Evolutionary conservation across 1,140 invertebrate species (phyloP).

Genomic region (Aphelenchoides fujianensis): DNA sequence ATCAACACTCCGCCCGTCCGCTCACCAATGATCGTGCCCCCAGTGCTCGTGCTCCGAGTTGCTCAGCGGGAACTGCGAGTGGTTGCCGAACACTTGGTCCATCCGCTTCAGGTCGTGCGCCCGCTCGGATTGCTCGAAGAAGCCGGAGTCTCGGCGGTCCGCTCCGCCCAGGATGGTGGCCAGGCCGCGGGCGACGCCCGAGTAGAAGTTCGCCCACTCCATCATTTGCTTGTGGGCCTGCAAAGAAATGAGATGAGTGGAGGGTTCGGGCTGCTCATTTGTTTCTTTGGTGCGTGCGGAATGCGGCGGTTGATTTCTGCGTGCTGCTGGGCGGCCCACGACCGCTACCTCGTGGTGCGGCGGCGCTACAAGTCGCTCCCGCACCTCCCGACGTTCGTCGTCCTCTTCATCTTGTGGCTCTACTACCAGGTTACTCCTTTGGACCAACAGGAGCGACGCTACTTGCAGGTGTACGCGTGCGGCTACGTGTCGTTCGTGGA

Average conservation of each 20-base stretch:
- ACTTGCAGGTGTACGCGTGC: background rate
- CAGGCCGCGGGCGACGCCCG: slow-evolving; percentile 36
- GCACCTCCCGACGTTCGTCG: background rate
- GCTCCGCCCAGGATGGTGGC: background rate
- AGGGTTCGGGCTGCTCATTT: no score
- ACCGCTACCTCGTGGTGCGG: background rate
- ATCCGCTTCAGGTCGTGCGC: background rate
- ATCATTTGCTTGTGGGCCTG: slow-evolving; percentile 38
- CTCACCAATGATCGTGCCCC: no score
- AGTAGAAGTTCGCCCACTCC: slow-evolving; percentile 50
- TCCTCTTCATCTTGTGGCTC: background rate
- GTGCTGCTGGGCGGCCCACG: background rate
- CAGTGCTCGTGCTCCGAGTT: no score
- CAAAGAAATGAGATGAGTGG: slow-evolving; percentile 28
- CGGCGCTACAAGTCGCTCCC: background rate
- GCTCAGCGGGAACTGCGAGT: no score
- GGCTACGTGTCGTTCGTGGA: slow-evolving; percentile 2
- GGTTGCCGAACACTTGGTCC: background rate
- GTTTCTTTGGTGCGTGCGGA: background rate
- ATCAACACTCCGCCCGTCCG: no score
- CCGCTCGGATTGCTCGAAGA: background rate
- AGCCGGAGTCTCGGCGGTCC: background rate
- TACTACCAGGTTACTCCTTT: slow-evolving; percentile 1
- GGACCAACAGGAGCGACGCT: background rate
- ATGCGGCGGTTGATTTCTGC: background rate